Conservation (phyloP, 2,797 vertebrate genomes). For the Microhierax caerulescens region DNA sequence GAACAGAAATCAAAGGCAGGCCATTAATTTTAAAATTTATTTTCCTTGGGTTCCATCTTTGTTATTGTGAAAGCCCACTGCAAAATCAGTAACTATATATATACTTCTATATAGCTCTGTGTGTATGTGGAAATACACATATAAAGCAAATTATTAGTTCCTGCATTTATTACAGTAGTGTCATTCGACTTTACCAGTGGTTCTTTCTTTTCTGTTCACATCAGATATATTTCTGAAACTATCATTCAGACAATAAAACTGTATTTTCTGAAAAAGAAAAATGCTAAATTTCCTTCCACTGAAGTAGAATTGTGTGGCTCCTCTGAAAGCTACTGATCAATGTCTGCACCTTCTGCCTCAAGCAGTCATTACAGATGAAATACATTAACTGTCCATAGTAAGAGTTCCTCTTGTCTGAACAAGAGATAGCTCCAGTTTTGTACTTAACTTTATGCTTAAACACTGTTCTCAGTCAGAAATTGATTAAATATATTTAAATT, state of each 20-base stretch:
- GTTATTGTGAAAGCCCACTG: neutral
- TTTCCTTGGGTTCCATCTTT: neutral
- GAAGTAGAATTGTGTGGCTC: slow-evolving; percentile 28
- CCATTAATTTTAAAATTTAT: neutral
- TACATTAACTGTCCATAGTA: slow-evolving; percentile 11
- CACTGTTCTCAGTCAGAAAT: neutral
- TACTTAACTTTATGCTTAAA: slow-evolving; percentile 33
- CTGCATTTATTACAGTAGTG: neutral
- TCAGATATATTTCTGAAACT: neutral
- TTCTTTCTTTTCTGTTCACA: slow-evolving; percentile 21
- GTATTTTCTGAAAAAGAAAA: slow-evolving; percentile 20
- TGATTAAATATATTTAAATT: neutral
- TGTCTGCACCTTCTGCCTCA: slow-evolving; percentile 38
- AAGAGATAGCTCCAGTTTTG: slow-evolving; percentile 37
- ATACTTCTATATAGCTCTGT: accelerated
- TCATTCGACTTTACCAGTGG: neutral
- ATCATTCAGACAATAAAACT: slow-evolving; percentile 27
- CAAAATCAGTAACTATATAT: neutral
- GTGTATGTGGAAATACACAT: neutral
- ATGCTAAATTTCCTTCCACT: slow-evolving; percentile 4
- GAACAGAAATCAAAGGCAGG: neutral
- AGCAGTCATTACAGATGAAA: slow-evolving; percentile 31
- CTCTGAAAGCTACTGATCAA: slow-evolving; percentile 59
- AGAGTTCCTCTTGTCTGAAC: slow-evolving; percentile 25
- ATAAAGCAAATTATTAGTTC: neutral